Evolutionary conservation across 1,140 invertebrate species (phyloP), one percentile per base, ranked within the genome.

Genomic region (Drosophila pachea): DNA sequence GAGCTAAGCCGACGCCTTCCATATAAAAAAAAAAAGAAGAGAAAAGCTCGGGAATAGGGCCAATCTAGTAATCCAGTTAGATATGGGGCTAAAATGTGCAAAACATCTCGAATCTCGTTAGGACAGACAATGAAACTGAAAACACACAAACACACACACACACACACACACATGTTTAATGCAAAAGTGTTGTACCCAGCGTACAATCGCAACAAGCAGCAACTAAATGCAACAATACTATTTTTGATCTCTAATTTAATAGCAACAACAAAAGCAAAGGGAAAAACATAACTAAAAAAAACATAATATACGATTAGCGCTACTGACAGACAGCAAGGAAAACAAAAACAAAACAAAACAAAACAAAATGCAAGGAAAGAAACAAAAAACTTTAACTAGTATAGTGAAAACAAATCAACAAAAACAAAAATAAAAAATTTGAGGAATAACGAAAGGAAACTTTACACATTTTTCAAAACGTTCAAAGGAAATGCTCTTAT

Each of bases 161-260:
- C 22, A 22, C 22, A 22, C 22, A 22, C 22, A 52, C 32, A 42
- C 71, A 63, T 43, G 45, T 66, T 65, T 62, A 56, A 43, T 68
- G 50, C 14, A 64, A 63, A 78, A 78, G 45, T 61, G 68, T 74
- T 78, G 76, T 68, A n/a, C n/a, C 52, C 43, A 43, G n/a, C 9
- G 36, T 69, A 48, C 52, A 76, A 73, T 48, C 69, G 78, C 74
- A 71, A 60, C 49, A 62, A 68, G 49, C 52, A 73, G 50, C 65
- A 69, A 77, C 55, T 74, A 84, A 84, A 76, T 76, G 79, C 79
- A 84, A 84, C 58, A 81, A 81, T 66, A 84, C 79, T 84, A 84
- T 84, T 83, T 84, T 83, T 83, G 78, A 83, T 86, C 81, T 84
- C 81, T 76, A 78, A 82, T 78, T 81, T 79, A 76, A 73, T 67